A percentile compares a stretch with the other conserved stretches of the same genome.
These are phyloP conservation scores for Eupithecia exiguata DNA, from an alignment of 2,888 invertebrate species.

Conservation along the genomic window DNA sequence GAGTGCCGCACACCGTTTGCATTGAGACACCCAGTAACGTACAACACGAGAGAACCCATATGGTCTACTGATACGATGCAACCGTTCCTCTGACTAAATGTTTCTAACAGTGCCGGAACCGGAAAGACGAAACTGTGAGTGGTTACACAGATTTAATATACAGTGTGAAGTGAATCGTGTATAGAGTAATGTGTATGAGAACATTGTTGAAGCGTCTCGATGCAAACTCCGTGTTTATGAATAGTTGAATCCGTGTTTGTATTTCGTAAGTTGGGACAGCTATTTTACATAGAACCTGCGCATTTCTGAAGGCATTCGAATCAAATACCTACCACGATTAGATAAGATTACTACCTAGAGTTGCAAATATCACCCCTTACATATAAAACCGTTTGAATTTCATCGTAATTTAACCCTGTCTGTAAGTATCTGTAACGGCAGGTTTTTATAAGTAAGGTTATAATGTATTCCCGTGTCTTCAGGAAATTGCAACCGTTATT, in stretches of 20 bases:
- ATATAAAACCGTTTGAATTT: constrained; percentile 1
- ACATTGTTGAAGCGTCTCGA: constrained; percentile 46
- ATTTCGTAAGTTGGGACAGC: constrained; percentile 78
- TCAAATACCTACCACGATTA: constrained; percentile 29
- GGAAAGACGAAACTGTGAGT: constrained; percentile 38
- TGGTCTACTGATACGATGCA: constrained; percentile 26
- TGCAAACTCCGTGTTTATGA: constrained; percentile 57
- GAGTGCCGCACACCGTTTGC: constrained; percentile 62
- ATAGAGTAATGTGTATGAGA: constrained; percentile 43
- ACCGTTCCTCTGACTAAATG: constrained; percentile 22
- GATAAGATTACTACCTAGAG: constrained; percentile 24
- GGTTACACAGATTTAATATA: constrained; percentile 39
- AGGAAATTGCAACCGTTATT: constrained; percentile 44
- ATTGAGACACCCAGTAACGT: constrained; percentile 53
- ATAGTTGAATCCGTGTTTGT: constrained; percentile 79
- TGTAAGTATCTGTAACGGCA: constrained; percentile 53
- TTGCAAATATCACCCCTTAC: constrained; percentile 8
- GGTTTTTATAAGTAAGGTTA: constrained; percentile 22
- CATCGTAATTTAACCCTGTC: neutral
- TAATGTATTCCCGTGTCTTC: constrained; percentile 50
- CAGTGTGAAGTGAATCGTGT: constrained; percentile 47
- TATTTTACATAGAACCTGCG: constrained; percentile 50
- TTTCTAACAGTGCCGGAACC: constrained; percentile 31
- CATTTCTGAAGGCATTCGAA: constrained; percentile 45
- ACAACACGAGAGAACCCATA: constrained; percentile 17